A percentile compares a stretch with the other conserved stretches of the same genome.
Conservation (phyloP, 92 coral and sea anemone genomes). For the Diadumene lineata region DNA sequence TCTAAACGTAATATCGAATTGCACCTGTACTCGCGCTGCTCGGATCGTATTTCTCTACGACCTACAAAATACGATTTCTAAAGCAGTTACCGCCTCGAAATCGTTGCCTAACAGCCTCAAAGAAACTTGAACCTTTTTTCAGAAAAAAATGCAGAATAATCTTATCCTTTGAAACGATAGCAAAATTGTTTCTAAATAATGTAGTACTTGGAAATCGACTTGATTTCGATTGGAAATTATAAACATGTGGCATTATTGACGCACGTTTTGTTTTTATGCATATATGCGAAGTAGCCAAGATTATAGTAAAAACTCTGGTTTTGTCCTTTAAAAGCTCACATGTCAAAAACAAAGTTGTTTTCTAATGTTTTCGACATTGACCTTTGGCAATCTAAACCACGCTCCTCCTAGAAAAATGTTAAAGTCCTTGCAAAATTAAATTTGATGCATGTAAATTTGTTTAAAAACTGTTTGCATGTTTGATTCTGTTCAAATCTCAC, state of each 20-base stretch:
- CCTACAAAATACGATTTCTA: background rate
- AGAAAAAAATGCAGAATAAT: background rate
- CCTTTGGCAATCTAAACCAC: too few relatives aligned
- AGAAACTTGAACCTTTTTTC: too few relatives aligned
- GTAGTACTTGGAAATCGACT: background rate
- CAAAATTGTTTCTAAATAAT: slow-evolving; percentile 7
- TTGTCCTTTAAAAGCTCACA: too few relatives aligned
- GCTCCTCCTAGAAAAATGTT: too few relatives aligned
- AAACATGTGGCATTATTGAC: background rate
- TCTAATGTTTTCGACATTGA: too few relatives aligned
- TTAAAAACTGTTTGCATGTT: background rate
- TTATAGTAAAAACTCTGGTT: too few relatives aligned
- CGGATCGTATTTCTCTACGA: background rate
- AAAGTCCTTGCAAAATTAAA: too few relatives aligned
- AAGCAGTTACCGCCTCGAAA: background rate
- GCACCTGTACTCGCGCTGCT: slow-evolving; percentile 1
- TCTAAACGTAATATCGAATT: background rate
- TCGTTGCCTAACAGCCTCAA: background rate
- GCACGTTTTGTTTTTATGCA: background rate
- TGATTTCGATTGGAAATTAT: background rate
- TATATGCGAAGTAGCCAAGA: background rate
- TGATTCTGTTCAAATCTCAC: background rate
- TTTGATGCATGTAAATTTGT: too few relatives aligned
- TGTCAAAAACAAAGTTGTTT: too few relatives aligned
- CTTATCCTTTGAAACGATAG: background rate